Evolutionary conservation across 2,113 vertebrate species (phyloP).

Genomic region (Micromys minutus): DNA sequence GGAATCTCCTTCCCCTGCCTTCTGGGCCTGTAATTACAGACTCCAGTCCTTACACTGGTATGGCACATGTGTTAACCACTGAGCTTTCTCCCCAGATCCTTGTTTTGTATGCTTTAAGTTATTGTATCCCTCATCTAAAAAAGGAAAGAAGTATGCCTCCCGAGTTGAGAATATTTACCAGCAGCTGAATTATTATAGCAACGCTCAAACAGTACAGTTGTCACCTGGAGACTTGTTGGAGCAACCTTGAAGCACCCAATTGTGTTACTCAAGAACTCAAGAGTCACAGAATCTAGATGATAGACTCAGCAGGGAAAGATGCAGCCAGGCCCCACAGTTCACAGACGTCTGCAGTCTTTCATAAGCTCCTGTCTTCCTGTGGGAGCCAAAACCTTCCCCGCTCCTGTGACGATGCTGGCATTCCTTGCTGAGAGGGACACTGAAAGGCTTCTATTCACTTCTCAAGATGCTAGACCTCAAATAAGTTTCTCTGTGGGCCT

Average conservation of each 20-base stretch:
- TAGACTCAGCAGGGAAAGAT: not conserved
- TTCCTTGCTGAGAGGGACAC: not conserved
- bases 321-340: not conserved
- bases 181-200: not conserved
- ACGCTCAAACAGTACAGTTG: not conserved
- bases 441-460: too few species aligned
- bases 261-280: not conserved
- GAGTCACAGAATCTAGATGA: not conserved
- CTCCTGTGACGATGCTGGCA: not conserved
- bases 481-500: not conserved
- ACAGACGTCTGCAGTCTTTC: not conserved
- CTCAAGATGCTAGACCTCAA: not conserved
- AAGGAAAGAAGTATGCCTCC: not conserved
- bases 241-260: not conserved
- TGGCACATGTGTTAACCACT: not conserved
- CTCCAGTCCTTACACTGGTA: not conserved
- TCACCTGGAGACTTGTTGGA: not conserved
- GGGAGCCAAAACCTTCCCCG: not conserved
- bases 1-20: too few species aligned
- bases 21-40: not conserved
- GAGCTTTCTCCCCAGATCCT: not conserved
- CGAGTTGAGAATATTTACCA: not conserved
- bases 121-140: not conserved
- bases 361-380: not conserved
- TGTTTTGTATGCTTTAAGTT: not conserved